Evolutionary conservation across 2,113 vertebrate genomes (phyloP).

Genomic region (Vulpes vulpes): DNA sequence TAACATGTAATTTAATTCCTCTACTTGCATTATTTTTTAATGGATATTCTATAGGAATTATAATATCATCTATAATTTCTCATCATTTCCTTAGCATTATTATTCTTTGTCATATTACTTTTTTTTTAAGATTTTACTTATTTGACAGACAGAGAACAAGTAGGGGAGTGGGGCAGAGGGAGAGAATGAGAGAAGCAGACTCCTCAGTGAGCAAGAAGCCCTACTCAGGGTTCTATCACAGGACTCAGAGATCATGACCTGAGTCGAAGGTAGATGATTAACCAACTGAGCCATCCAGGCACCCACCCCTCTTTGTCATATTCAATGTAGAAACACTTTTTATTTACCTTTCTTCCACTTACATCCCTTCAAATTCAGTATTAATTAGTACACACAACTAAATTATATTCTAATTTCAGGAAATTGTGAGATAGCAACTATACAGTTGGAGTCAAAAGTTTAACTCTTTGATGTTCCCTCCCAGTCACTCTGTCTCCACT

Average conservation of each 20-base stretch:
- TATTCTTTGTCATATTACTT: not conserved
- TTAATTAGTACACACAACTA: not conserved
- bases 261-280: no score
- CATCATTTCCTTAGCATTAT: not conserved
- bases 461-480: not conserved
- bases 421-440: not conserved
- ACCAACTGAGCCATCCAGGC: no score
- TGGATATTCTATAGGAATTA: not conserved
- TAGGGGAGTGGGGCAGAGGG: no score
- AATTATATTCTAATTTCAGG: not conserved
- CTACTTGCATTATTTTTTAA: not conserved
- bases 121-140: no score
- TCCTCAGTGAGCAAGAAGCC: no score
- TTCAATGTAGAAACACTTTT: not conserved
- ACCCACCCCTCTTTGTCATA: no score
- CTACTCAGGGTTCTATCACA: no score
- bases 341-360: not conserved
- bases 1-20: not conserved
- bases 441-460: not conserved
- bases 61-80: not conserved
- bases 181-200: no score
- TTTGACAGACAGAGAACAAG: no score
- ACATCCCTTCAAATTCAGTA: not conserved
- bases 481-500: not conserved
- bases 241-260: no score